These are phyloP conservation scores for Aegotheles bennettii DNA, from an alignment of 2,113 vertebrate genomes.

Conservation along the genomic window DNA sequence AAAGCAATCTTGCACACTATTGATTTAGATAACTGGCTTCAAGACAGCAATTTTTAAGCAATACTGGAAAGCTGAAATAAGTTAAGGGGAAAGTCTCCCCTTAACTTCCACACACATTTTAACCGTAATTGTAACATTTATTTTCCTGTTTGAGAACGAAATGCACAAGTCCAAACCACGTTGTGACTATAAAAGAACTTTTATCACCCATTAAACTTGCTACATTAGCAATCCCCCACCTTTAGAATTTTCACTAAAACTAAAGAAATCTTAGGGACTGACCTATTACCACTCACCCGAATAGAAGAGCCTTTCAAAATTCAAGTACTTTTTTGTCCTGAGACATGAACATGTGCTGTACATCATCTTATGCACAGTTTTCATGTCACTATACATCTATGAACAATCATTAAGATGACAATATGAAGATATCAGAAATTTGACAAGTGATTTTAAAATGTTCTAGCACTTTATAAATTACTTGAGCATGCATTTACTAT, in stretches of 20 bases:
- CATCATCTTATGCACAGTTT: background rate
- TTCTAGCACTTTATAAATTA: background rate
- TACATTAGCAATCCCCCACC: background rate
- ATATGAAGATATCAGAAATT: background rate
- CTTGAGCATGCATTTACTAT: background rate
- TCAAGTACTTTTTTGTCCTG: background rate
- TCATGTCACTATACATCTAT: background rate
- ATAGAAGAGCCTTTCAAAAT: background rate
- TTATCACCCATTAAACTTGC: background rate
- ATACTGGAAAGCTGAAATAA: background rate
- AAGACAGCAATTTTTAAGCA: background rate
- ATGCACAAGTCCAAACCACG: background rate
- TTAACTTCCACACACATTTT: background rate
- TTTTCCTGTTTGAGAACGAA: background rate
- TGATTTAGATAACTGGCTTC: background rate
- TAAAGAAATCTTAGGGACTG: background rate
- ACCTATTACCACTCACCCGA: background rate
- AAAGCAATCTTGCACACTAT: background rate
- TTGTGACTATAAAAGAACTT: background rate
- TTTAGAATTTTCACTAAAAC: background rate
- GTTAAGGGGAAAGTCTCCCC: background rate
- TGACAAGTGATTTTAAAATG: background rate
- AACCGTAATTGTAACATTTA: background rate
- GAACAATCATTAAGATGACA: background rate
- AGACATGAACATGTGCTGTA: rapidly evolving